These are phyloP conservation scores for Catocala fraxini DNA, from an alignment of 2,888 invertebrate species.

Conservation along the genomic window DNA sequence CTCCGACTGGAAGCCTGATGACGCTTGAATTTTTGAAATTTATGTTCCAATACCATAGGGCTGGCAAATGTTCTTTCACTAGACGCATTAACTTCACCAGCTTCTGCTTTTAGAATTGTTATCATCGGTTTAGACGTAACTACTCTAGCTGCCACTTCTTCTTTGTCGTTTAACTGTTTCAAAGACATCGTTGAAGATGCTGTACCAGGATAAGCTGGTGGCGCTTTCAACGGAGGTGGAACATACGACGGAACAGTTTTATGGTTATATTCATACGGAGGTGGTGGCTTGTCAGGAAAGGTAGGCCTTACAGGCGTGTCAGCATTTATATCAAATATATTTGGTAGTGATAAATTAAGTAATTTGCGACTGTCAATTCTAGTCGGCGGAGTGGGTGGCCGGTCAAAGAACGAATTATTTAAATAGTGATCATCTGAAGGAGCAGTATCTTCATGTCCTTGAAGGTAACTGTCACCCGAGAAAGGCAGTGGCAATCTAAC, in stretches of 20 bases:
- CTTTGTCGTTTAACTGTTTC: conserved; percentile 74
- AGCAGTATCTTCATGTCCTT: conserved; percentile 88
- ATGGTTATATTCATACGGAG: conserved; percentile 90
- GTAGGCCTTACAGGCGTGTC: conserved; percentile 56
- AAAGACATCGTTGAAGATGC: conserved; percentile 52
- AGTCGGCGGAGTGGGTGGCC: conserved; percentile 91
- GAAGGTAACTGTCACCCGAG: conserved; percentile 87
- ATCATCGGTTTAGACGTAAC: conserved; percentile 93
- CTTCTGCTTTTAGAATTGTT: conserved; percentile 92
- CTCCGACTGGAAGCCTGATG: conserved; percentile 87
- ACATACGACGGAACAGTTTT: conserved; percentile 82
- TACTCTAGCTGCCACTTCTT: conserved; percentile 92
- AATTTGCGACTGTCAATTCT: conserved; percentile 89
- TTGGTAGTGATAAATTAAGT: conserved; percentile 79
- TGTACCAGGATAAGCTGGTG: conserved; percentile 90
- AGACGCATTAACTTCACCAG: conserved; percentile 89
- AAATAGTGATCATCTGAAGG: conserved; percentile 87
- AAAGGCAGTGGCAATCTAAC: conserved; percentile 91
- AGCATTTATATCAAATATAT: conserved; percentile 77
- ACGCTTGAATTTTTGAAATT: conserved; percentile 83
- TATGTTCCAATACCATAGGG: conserved; percentile 82
- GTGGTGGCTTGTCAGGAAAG: conserved; percentile 88
- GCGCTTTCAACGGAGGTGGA: conserved; percentile 82
- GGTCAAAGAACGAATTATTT: conserved; percentile 83
- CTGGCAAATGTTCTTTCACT: conserved; percentile 87